Evolutionary conservation across 2,113 vertebrate species (phyloP).

Genomic region (Corythoichthys haematopterus): DNA sequence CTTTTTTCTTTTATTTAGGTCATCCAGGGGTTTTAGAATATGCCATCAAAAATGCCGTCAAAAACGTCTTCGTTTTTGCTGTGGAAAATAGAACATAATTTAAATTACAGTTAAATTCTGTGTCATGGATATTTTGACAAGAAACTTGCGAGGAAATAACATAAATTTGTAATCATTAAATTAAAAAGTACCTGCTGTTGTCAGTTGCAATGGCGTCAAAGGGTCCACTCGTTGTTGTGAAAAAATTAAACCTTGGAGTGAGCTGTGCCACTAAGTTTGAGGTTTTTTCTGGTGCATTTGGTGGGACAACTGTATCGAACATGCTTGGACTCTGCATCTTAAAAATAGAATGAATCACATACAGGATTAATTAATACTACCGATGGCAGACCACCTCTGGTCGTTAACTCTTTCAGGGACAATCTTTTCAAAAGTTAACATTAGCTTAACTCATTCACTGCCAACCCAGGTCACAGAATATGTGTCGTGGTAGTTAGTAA

Average conservation of each 20-base stretch:
- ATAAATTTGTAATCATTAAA: not conserved
- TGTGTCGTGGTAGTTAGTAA: too few relatives aligned
- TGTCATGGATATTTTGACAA: not conserved
- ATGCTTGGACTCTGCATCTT: conserved; percentile 38
- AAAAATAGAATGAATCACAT: not conserved
- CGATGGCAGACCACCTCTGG: not conserved
- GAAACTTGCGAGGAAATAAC: not conserved
- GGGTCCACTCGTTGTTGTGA: conserved; percentile 31
- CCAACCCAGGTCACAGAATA: too few relatives aligned
- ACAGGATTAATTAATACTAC: not conserved
- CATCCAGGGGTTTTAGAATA: conserved; percentile 73
- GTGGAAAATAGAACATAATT: conserved; percentile 21
- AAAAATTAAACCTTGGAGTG: conserved; percentile 52
- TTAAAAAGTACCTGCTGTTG: conserved; percentile 40
- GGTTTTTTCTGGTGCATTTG: conserved; percentile 22
- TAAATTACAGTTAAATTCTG: not conserved
- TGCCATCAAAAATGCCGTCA: conserved; percentile 88
- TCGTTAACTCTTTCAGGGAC: too few relatives aligned
- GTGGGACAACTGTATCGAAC: conserved; percentile 17
- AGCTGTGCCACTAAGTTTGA: not conserved
- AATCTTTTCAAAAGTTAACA: too few relatives aligned
- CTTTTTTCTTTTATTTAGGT: not conserved
- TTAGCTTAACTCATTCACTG: too few relatives aligned
- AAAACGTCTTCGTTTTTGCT: conserved; percentile 76
- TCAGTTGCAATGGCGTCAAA: conserved; percentile 7